These are phyloP conservation scores for Microcebus jonahi DNA, from an alignment of 2,113 vertebrate genomes.

Conservation along the genomic window DNA sequence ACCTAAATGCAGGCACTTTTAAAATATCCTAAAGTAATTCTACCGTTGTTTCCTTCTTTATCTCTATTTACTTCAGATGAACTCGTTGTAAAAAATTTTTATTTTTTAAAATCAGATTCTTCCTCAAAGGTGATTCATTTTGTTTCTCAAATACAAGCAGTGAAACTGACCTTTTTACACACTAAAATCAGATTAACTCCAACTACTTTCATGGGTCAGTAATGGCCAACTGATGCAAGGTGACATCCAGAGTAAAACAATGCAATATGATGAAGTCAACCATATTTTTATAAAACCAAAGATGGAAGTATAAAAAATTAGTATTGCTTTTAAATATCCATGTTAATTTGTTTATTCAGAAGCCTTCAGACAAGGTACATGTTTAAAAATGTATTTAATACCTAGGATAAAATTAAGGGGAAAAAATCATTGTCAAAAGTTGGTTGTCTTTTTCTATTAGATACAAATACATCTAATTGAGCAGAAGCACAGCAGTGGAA, in stretches of 20 bases:
- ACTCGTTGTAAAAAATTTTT: constrained; percentile 14
- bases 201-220: constrained; percentile 34
- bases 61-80: not conserved
- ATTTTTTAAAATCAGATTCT: constrained; percentile 12
- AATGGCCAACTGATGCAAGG: not conserved
- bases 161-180: constrained; percentile 30
- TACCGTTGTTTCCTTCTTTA: constrained; percentile 18
- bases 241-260: constrained; percentile 17
- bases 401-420: not conserved
- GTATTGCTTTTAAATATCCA: not conserved
- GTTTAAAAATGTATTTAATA: not conserved
- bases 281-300: not conserved
- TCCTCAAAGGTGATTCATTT: constrained; percentile 6
- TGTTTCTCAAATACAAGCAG: not conserved
- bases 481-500: constrained; percentile 59
- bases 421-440: not conserved
- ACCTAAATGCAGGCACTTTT: not conserved
- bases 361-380: not conserved
- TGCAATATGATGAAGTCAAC: not conserved
- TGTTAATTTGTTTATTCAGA: not conserved
- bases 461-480: constrained; percentile 54
- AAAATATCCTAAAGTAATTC: constrained; percentile 30
- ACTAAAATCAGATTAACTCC: constrained; percentile 1
- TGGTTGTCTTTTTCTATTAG: constrained; percentile 24
- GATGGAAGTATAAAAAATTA: not conserved